Conservation (phyloP, 2,113 vertebrate species). For the Oncorhynchus clarkii region DNA sequence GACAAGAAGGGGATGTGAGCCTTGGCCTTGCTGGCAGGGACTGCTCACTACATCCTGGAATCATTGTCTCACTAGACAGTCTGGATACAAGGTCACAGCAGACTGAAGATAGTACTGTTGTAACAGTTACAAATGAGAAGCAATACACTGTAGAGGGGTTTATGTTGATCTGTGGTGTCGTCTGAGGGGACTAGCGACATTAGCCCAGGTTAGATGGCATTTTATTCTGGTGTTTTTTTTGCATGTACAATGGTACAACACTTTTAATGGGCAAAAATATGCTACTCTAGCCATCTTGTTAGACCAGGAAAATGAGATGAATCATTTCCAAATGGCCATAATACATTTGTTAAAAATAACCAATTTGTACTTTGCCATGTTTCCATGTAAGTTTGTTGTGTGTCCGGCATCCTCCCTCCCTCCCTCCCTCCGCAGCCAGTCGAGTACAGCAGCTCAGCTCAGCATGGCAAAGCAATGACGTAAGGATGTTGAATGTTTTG, state of each 20-base stretch:
- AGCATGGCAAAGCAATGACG: conserved; percentile 78
- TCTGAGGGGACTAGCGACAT: too few species aligned
- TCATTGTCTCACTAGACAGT: neutral
- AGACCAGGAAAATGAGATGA: neutral
- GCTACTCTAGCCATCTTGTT: too few species aligned
- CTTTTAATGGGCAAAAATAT: neutral
- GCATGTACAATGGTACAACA: neutral
- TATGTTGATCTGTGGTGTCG: too few species aligned
- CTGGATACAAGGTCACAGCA: too few species aligned
- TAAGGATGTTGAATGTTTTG: conserved; percentile 77
- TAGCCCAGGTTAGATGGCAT: too few species aligned
- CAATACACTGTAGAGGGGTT: too few species aligned
- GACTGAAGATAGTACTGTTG: neutral
- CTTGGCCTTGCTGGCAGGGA: neutral
- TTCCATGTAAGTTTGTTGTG: neutral
- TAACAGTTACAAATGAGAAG: too few species aligned
- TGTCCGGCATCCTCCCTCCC: conserved; percentile 8
- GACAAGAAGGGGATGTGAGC: neutral
- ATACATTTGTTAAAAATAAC: neutral
- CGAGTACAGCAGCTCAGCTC: conserved; percentile 64
- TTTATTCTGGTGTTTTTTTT: too few species aligned
- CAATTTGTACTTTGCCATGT: neutral
- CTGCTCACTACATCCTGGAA: neutral
- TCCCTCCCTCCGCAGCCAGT: conserved; percentile 58
- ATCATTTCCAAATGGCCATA: neutral